Percentiles rank a stretch among this genome's conserved stretches.
Evolutionary conservation across 1,140 invertebrate species (phyloP).

Genomic region (Apis laboriosa): DNA sequence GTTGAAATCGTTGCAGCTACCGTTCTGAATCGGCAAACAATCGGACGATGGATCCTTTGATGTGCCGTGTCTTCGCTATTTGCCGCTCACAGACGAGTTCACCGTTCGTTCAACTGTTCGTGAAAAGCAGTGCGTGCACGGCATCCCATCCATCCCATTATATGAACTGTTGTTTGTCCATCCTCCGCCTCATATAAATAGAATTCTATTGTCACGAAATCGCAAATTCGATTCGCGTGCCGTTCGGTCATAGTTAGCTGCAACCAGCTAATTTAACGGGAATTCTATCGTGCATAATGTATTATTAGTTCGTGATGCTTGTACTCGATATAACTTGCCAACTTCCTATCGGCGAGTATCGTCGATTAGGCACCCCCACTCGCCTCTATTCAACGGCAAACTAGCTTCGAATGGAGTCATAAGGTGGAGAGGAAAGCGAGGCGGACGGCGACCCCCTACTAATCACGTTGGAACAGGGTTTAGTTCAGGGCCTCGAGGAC

Average conservation of each 20-base stretch:
- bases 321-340: constrained; percentile 61
- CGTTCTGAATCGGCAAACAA: not conserved
- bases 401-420: constrained; percentile 62
- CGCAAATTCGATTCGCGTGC: no score
- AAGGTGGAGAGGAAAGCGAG: constrained; percentile 25
- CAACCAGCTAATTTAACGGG: constrained; percentile 35
- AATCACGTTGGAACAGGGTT: constrained; percentile 32
- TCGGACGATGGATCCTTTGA: no score
- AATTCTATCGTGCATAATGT: constrained; percentile 59
- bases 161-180: no score
- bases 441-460: constrained; percentile 34
- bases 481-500: constrained; percentile 39
- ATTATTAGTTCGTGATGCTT: constrained; percentile 53
- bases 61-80: no score
- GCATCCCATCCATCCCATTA: no score
- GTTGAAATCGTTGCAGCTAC: constrained; percentile 12
- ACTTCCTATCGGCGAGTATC: constrained; percentile 61
- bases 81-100: no score
- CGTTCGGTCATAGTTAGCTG: no score
- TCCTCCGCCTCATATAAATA: no score
- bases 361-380: constrained; percentile 39
- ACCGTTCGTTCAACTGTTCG: no score
- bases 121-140: no score
- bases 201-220: no score
- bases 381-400: constrained; percentile 42